Evolutionary conservation across 2,113 vertebrate genomes (phyloP).

Genomic region (Fregata magnificens): DNA sequence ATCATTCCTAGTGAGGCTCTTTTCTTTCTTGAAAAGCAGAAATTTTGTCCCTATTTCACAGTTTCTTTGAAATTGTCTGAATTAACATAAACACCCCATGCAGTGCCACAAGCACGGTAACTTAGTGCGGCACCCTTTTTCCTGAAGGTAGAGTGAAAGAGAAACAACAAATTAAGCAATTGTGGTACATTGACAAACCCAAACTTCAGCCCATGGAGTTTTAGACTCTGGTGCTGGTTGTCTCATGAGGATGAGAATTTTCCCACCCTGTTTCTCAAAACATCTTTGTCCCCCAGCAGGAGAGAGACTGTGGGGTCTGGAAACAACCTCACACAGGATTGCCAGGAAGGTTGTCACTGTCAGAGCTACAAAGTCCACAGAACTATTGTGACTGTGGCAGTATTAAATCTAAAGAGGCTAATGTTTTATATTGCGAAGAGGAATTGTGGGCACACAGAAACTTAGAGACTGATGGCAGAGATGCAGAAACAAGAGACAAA

Average conservation of each 20-base stretch:
- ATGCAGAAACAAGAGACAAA: neutral
- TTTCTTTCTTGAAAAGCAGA: neutral
- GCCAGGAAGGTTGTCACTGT: neutral
- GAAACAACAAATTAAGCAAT: neutral
- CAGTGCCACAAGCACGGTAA: neutral
- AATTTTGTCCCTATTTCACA: neutral
- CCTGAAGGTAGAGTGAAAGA: neutral
- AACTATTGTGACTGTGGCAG: neutral
- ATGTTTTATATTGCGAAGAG: neutral
- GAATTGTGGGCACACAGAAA: neutral
- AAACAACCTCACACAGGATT: neutral
- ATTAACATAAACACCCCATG: neutral
- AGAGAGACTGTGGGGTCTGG: neutral
- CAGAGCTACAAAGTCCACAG: neutral
- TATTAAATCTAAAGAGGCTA: neutral
- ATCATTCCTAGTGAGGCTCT: neutral
- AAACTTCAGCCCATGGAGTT: too few relatives aligned
- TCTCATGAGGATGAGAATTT: neutral
- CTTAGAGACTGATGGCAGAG: rapidly evolving
- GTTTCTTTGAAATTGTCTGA: neutral
- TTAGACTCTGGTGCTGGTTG: neutral
- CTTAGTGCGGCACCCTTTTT: neutral
- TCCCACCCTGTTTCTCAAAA: neutral
- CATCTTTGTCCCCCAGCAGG: neutral
- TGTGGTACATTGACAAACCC: neutral